These are phyloP conservation scores for Pseudanteris insignis DNA, from an alignment of 2,888 invertebrate genomes.

Conservation along the genomic window DNA sequence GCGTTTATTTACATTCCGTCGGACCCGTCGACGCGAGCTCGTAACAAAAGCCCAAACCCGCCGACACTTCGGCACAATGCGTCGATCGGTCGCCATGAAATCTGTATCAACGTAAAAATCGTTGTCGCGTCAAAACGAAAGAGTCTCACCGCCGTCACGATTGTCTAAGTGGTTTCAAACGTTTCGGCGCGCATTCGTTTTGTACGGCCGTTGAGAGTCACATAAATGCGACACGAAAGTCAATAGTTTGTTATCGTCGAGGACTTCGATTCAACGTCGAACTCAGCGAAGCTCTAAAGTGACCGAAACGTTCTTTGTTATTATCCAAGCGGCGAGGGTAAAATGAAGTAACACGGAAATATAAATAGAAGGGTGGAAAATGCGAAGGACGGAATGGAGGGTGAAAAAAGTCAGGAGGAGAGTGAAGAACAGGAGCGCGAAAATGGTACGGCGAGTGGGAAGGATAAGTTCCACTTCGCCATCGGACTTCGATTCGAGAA, in stretches of 20 bases:
- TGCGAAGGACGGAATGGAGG: not conserved
- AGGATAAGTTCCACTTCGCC: conserved; percentile 16
- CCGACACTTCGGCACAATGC: not conserved
- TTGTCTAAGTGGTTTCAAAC: conserved; percentile 23
- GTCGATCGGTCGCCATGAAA: too few relatives aligned
- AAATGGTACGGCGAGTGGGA: conserved; percentile 4
- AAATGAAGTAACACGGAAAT: too few relatives aligned
- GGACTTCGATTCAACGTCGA: conserved; percentile 36
- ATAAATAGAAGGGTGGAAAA: not conserved
- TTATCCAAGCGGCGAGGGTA: too few relatives aligned
- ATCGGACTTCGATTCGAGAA: conserved; percentile 30
- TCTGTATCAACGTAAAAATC: too few relatives aligned
- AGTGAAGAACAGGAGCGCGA: conserved; percentile 6
- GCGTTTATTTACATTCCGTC: conserved; percentile 17
- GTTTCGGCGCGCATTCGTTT: conserved; percentile 11
- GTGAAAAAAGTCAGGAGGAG: not conserved
- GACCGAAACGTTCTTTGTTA: conserved; percentile 42
- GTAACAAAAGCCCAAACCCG: not conserved
- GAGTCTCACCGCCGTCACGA: too few relatives aligned
- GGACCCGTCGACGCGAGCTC: not conserved
- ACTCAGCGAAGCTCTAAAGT: conserved; percentile 44
- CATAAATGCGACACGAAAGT: conserved; percentile 41
- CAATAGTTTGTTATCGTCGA: conserved; percentile 43
- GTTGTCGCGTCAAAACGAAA: too few relatives aligned
- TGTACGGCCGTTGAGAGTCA: conserved; percentile 33